phyloP scores from a whole-genome alignment of 2,113 vertebrate genomes.

The Lates calcarifer region DNA sequence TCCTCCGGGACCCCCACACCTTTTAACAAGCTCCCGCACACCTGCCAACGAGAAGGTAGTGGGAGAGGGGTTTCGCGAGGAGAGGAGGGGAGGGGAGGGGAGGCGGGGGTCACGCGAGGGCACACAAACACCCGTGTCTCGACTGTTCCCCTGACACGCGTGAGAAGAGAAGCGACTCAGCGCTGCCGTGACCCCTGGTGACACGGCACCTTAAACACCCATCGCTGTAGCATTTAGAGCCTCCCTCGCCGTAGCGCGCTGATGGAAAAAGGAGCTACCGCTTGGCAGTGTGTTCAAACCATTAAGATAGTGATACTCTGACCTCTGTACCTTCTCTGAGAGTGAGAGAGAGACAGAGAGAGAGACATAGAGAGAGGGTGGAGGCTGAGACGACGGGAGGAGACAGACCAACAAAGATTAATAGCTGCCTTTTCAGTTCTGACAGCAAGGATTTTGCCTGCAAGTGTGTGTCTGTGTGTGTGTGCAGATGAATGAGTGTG shows the following conservation, averaged over 20 bases:
- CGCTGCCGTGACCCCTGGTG: slow-evolving; percentile 54
- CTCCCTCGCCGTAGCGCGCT: neutral
- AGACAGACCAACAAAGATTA: slow-evolving; percentile 79
- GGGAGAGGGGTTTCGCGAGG: neutral
- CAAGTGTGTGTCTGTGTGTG: slow-evolving; percentile 17
- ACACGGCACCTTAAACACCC: slow-evolving; percentile 66
- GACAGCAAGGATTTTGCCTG: slow-evolving; percentile 41
- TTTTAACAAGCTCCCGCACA: slow-evolving; percentile 74
- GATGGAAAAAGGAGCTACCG: slow-evolving; percentile 30
- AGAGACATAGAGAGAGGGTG: neutral
- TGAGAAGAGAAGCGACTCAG: slow-evolving; percentile 44
- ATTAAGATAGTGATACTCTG: slow-evolving; percentile 76
- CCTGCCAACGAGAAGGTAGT: slow-evolving; percentile 25
- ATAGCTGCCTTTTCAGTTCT: slow-evolving; percentile 73
- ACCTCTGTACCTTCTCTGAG: slow-evolving; percentile 55
- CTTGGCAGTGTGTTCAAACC: slow-evolving; percentile 54
- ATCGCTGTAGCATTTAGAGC: slow-evolving; percentile 60
- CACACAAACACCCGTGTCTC: slow-evolving; percentile 69
- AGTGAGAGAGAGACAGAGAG: neutral
- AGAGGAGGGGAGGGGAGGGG: neutral
- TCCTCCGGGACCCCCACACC: slow-evolving; percentile 61
- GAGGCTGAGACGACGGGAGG: slow-evolving; percentile 37
- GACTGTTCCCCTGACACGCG: slow-evolving; percentile 61
- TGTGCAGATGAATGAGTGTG: slow-evolving; percentile 4
- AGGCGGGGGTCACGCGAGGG: slow-evolving; percentile 47